Evolutionary conservation across 2,113 vertebrate species (phyloP), one percentile per base, ranked within the genome.

Genomic region (Cheirogaleus medius): DNA sequence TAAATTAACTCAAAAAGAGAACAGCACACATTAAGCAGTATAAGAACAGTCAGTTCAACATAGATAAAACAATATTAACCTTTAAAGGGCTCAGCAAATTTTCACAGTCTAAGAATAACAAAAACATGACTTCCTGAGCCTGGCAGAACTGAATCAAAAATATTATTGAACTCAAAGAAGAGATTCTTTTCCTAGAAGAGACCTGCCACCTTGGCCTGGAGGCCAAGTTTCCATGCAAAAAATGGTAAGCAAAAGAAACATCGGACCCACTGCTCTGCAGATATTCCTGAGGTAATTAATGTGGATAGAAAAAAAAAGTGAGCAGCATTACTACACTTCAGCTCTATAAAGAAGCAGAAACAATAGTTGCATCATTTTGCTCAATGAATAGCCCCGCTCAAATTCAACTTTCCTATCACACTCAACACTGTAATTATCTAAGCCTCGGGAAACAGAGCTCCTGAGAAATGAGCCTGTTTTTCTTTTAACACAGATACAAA

Each of bases 141-240:
- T 83, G 44, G 47, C 60, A 80, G 78, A 96, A 74, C 34, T 64
- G 58, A 91, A 85, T 10, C 37, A 87, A 83, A 82, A 71, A 60
- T 39, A 32, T 27, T n/a, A 2, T 1, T 87, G 54, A 87, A 42
- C 37, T 89, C 71, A 93, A 97, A 77, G 3, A 15, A 84, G 66
- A 97, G 90, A 27, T 29, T 87, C 73, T 95, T 95, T 96, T 94
- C 87, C 90, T 93, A 8, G 21, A 2, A 97, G 29, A 90, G 89
- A 44, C 91, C 56, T 27, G 54, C 52, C 73, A 54, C 14, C 27
- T 47, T 93, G 92, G 8, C 1, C 34, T 73, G 78, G 83, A 96
- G 96, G 74, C 34, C 64, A 83, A 86, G 3, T 81, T 97, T 97
- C 82, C 91, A 93, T 0, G 2, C 94, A 93, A 96, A 87, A 96